Evolutionary conservation across 2,888 invertebrate genomes (phyloP).

Genomic region (Cryptocheilus praepositus): DNA sequence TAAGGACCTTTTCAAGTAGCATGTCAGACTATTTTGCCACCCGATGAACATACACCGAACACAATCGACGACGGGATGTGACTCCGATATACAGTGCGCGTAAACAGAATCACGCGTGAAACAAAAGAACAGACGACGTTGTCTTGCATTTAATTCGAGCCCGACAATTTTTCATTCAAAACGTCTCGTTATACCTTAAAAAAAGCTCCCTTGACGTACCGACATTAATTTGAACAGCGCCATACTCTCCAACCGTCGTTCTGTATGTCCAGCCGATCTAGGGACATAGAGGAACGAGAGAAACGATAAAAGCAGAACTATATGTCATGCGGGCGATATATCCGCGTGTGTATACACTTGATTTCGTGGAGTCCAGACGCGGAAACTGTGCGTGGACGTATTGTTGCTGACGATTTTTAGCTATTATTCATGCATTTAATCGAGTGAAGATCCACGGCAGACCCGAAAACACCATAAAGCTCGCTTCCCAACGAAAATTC

Average conservation of each 20-base stretch:
- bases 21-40: background rate
- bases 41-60: no score
- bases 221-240: constrained; percentile 20
- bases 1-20: constrained; percentile 23
- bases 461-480: no score
- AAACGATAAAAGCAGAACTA: background rate
- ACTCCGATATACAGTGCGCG: background rate
- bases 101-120: background rate
- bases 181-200: background rate
- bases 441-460: no score
- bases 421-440: background rate
- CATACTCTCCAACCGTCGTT: constrained; percentile 28
- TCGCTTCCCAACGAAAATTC: no score
- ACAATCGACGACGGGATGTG: background rate
- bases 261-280: constrained; percentile 24
- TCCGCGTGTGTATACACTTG: constrained; percentile 37
- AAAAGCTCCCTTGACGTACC: background rate
- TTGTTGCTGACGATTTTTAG: background rate
- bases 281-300: constrained; percentile 3
- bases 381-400: constrained; percentile 20
- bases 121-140: no score
- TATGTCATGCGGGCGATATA: constrained; percentile 37
- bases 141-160: background rate
- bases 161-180: constrained; percentile 4
- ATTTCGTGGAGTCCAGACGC: constrained; percentile 42